Conservation (phyloP, 2,888 invertebrate species). For the Leptogaster cylindrica region DNA sequence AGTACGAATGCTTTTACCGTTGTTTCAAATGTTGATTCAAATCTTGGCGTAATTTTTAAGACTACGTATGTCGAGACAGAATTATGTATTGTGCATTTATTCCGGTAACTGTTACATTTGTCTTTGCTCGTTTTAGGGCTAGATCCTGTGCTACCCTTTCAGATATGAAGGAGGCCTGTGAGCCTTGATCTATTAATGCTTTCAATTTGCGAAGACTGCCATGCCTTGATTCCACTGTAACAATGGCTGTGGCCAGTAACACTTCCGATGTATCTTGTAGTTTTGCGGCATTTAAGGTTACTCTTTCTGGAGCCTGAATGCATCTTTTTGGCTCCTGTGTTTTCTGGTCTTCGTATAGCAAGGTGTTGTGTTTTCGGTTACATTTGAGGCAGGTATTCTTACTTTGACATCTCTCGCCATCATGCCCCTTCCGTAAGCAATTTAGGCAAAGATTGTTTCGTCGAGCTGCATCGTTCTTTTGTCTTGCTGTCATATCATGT, state of each 20-base stretch:
- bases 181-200: conserved; percentile 5
- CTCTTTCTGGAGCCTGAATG: not conserved
- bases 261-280: not conserved
- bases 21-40: not conserved
- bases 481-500: not conserved
- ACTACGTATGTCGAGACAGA: not conserved
- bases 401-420: not conserved
- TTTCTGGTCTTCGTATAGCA: not conserved
- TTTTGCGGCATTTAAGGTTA: not conserved
- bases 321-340: not conserved
- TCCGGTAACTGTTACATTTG: not conserved
- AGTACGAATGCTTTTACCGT: not conserved
- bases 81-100: not conserved
- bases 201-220: not conserved
- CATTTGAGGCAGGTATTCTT: not conserved
- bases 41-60: not conserved
- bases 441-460: not conserved
- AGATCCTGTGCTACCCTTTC: not conserved
- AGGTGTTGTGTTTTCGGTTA: not conserved
- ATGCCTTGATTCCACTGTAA: not conserved
- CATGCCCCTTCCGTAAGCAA: not conserved
- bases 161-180: conserved; percentile 1
- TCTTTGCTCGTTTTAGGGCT: not conserved
- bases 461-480: not conserved
- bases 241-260: not conserved